A percentile compares a stretch with the other conserved stretches of the same genome.
These are phyloP conservation scores for Acrocyrtus sp. DNA, from an alignment of 2,888 invertebrate genomes.

Conservation along the genomic window DNA sequence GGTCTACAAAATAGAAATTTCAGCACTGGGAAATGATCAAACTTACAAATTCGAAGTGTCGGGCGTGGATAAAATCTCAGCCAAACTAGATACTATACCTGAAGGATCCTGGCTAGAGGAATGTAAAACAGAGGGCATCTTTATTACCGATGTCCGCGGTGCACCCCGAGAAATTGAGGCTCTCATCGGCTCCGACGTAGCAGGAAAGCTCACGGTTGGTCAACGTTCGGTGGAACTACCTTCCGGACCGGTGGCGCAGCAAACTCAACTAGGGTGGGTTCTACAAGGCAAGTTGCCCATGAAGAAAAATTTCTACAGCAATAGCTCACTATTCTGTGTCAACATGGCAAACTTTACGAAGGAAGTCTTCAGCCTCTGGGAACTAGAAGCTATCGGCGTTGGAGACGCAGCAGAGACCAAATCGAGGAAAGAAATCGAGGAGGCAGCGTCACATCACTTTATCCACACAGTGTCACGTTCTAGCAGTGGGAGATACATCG, in stretches of 20 bases:
- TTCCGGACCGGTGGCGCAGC: background rate
- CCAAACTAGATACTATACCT: background rate
- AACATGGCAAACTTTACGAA: background rate
- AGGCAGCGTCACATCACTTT: slow-evolving; percentile 21
- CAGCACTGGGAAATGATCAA: background rate
- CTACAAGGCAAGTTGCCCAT: background rate
- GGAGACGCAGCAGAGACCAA: slow-evolving; percentile 37
- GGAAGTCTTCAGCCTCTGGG: slow-evolving; percentile 25
- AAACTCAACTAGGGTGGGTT: slow-evolving; percentile 7
- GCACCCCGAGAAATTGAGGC: background rate
- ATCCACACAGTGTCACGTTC: slow-evolving; percentile 57
- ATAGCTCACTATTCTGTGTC: slow-evolving; percentile 4
- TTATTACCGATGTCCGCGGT: background rate
- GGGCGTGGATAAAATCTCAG: background rate
- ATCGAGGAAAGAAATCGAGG: slow-evolving; percentile 21
- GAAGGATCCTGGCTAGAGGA: background rate
- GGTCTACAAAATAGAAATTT: background rate
- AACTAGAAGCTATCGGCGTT: slow-evolving; percentile 39
- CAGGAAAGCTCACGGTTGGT: background rate
- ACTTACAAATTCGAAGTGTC: background rate
- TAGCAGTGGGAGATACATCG: background rate
- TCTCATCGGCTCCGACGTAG: background rate
- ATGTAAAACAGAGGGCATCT: background rate
- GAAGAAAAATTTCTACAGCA: background rate
- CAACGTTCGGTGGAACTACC: background rate